Percentiles rank a stretch among this genome's conserved stretches.
phyloP scores from a whole-genome alignment of 2,888 invertebrate species.

The Tridacna crocea region DNA sequence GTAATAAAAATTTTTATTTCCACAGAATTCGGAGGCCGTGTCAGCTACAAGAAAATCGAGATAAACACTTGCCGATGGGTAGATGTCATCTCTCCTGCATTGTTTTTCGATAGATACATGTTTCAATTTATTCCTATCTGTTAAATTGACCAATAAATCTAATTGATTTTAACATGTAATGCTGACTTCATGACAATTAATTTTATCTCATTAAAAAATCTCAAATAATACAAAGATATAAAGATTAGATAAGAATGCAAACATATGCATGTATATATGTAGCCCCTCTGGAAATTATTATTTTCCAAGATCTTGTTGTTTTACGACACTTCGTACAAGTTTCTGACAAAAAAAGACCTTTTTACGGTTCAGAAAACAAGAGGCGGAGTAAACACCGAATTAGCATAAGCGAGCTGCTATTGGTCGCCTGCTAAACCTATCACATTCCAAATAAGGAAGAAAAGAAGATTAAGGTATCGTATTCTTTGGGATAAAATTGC shows the following conservation, averaged over 20 bases:
- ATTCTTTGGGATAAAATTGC: conserved; percentile 48
- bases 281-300: too few species aligned
- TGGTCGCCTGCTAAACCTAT: conserved; percentile 40
- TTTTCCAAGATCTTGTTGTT: too few species aligned
- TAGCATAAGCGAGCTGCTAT: conserved; percentile 43
- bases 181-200: conserved; percentile 59
- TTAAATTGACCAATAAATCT: conserved; percentile 34
- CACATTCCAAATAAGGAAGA: conserved; percentile 45
- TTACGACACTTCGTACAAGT: not conserved
- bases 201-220: conserved; percentile 52
- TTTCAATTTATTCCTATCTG: conserved; percentile 16
- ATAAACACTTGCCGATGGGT: not conserved
- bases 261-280: conserved; percentile 28
- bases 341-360: conserved; percentile 1
- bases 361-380: conserved; percentile 16
- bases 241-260: conserved; percentile 55
- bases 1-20: conserved; percentile 42
- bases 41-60: conserved; percentile 6
- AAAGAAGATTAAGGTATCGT: conserved; percentile 56
- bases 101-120: conserved; percentile 26
- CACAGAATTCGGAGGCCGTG: conserved; percentile 14
- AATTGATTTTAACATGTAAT: conserved; percentile 59
- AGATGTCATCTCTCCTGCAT: conserved; percentile 12
- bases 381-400: conserved; percentile 48
- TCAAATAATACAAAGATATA: conserved; percentile 54